A percentile compares a stretch with the other conserved stretches of the same genome.
Conservation (phyloP, 2,888 invertebrate genomes). For the Pyrrhosoma nymphula region DNA sequence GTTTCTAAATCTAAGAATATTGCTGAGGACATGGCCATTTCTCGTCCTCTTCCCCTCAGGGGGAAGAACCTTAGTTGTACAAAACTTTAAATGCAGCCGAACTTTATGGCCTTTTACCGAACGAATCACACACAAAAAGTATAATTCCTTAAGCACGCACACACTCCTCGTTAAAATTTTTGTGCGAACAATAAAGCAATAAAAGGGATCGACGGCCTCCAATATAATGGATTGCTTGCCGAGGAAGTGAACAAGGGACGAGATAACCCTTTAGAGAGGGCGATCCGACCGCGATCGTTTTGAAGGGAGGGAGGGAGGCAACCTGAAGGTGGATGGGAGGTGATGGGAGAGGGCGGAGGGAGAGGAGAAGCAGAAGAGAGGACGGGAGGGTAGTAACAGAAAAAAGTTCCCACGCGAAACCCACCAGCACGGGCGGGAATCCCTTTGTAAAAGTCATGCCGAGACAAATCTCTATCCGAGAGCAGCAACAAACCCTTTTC, state of each 20-base stretch:
- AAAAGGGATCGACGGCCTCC: slow-evolving; percentile 10
- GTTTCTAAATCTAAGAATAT: neutral
- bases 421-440: neutral
- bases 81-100: neutral
- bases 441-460: slow-evolving; percentile 53
- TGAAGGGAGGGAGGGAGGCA: no score
- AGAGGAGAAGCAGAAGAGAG: neutral
- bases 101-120: neutral
- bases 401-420: slow-evolving; percentile 55
- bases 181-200: slow-evolving; percentile 17
- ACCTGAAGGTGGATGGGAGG: neutral
- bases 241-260: neutral
- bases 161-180: slow-evolving; percentile 23
- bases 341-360: neutral
- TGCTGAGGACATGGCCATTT: no score
- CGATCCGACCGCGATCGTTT: neutral
- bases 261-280: neutral
- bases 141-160: neutral
- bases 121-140: neutral
- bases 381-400: neutral
- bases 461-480: slow-evolving; percentile 41
- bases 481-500: slow-evolving; percentile 54
- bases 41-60: neutral
- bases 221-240: neutral
- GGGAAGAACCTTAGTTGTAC: neutral